Evolutionary conservation across 2,797 vertebrate species (phyloP).

Genomic region (Acanthurus tractus): DNA sequence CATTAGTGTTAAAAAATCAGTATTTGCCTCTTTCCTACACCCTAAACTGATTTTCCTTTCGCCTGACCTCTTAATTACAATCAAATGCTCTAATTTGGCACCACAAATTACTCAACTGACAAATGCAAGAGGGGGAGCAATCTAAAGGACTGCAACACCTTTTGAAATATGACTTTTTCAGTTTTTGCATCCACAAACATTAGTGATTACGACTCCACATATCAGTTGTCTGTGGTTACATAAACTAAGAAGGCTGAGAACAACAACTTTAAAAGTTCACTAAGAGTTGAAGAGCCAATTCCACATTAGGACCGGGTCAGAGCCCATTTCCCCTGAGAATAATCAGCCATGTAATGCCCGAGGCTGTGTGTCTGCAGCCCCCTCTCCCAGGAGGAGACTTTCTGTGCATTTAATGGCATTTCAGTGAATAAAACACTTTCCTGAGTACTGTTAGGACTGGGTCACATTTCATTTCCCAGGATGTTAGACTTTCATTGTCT

Average conservation of each 20-base stretch:
- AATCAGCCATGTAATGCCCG: constrained; percentile 56
- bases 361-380: constrained; percentile 42
- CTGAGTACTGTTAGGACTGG: constrained; percentile 30
- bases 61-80: constrained; percentile 4
- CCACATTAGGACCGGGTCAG: constrained; percentile 44
- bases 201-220: neutral
- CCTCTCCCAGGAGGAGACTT: constrained; percentile 19
- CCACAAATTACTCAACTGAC: neutral
- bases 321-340: constrained; percentile 45
- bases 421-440: constrained; percentile 46
- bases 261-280: constrained; percentile 7
- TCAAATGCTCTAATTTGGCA: neutral
- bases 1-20: too few species aligned
- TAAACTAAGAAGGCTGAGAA: constrained; percentile 24
- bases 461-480: constrained; percentile 48
- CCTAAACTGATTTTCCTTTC: neutral
- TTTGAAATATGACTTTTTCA: neutral
- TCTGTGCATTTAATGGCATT: constrained; percentile 54
- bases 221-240: constrained; percentile 14
- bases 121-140: neutral
- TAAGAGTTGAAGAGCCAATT: constrained; percentile 15
- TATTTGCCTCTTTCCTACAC: too few species aligned
- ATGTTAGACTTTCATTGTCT: constrained; percentile 18
- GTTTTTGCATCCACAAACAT: neutral
- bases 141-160: neutral